These are phyloP conservation scores for Campylomormyrus numenius DNA, from an alignment of 2,113 vertebrate genomes.

Conservation along the genomic window DNA sequence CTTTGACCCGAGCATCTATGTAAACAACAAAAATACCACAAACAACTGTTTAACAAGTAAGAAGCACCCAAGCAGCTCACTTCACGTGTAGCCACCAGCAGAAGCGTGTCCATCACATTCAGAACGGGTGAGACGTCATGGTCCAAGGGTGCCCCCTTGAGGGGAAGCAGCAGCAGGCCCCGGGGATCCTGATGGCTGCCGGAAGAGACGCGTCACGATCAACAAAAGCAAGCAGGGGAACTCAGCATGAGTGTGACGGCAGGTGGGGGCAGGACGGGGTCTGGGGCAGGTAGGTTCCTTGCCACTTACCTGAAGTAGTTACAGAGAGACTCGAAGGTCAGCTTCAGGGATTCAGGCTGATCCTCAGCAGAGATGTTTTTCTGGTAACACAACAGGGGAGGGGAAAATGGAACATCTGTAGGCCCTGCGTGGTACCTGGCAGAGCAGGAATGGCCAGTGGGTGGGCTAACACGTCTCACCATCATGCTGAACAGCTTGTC, in stretches of 20 bases:
- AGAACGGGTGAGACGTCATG: conserved; percentile 74
- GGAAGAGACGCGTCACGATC: conserved; percentile 13
- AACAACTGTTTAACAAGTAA: neutral
- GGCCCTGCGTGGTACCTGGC: neutral
- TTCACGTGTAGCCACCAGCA: conserved; percentile 79
- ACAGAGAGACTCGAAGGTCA: conserved; percentile 89
- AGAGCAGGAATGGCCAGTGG: neutral
- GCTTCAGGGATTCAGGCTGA: conserved; percentile 78
- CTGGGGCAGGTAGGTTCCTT: neutral
- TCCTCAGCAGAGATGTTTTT: conserved; percentile 85
- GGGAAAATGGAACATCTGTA: neutral
- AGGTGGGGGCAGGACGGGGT: neutral
- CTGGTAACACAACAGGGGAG: conserved; percentile 50
- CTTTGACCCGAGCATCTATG: neutral
- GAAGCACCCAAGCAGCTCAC: conserved; percentile 48
- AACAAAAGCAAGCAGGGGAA: neutral
- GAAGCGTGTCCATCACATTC: conserved; percentile 79
- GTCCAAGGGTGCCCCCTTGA: conserved; percentile 68
- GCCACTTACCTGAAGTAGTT: conserved; percentile 85
- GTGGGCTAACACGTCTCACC: conserved; percentile 52
- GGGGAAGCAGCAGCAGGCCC: conserved; percentile 81
- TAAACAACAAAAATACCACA: neutral
- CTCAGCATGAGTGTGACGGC: neutral
- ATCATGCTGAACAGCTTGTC: conserved; percentile 90
- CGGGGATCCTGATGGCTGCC: conserved; percentile 83